These are phyloP conservation scores for Opisthocomus hoazin DNA, from an alignment of 2,113 vertebrate genomes.

Conservation along the genomic window DNA sequence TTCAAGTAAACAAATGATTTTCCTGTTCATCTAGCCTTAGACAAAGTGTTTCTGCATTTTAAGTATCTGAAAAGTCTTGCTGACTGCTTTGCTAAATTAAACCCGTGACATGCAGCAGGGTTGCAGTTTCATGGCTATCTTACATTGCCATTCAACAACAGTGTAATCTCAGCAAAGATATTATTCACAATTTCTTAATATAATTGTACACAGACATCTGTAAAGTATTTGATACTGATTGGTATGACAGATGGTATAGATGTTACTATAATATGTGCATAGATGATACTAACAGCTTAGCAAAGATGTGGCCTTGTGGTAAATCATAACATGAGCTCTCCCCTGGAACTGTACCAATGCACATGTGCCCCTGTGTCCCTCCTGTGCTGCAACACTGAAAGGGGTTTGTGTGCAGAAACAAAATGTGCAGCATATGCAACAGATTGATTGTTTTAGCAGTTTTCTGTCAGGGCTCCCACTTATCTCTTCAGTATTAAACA, in stretches of 20 bases:
- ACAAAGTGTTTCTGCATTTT: not conserved
- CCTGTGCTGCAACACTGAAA: not conserved
- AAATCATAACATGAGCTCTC: not conserved
- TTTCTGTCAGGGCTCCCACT: not conserved
- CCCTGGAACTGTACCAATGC: not conserved
- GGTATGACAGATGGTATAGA: not conserved
- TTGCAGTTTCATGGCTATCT: not conserved
- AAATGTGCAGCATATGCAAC: not conserved
- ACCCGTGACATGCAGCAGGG: not conserved
- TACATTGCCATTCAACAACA: not conserved
- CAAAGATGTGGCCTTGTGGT: not conserved
- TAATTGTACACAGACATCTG: not conserved
- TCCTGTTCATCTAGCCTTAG: not conserved
- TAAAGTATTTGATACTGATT: not conserved
- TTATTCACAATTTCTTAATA: not conserved
- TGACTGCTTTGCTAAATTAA: not conserved
- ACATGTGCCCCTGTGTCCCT: not conserved
- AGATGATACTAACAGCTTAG: not conserved
- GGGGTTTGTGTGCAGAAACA: not conserved
- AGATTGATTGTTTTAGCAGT: not conserved
- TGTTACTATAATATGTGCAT: not conserved
- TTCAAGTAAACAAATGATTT: not conserved
- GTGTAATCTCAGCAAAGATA: not conserved
- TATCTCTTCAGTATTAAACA: not conserved
- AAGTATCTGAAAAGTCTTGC: not conserved